Evolutionary conservation across 2,113 vertebrate genomes (phyloP).

Genomic region (Mellivora capensis): DNA sequence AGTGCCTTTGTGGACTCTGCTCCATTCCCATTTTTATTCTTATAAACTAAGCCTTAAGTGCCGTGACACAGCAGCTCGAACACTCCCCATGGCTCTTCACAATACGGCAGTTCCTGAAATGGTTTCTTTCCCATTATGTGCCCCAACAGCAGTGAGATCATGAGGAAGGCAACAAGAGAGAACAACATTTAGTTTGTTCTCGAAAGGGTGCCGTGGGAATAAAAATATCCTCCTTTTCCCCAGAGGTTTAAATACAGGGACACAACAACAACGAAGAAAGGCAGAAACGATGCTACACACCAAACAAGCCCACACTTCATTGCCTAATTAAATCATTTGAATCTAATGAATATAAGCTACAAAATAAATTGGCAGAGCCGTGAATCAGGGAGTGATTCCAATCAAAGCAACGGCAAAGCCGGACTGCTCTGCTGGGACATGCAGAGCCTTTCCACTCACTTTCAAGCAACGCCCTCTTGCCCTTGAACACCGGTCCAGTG

Average conservation of each 20-base stretch:
- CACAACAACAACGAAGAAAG: not conserved
- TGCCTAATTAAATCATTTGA: constrained; percentile 56
- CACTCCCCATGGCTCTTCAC: constrained; percentile 65
- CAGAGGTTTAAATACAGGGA: not conserved
- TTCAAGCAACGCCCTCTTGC: not conserved
- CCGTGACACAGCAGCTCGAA: constrained; percentile 37
- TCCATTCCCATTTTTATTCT: constrained; percentile 48
- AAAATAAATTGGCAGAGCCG: constrained; percentile 17
- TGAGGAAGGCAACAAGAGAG: constrained; percentile 43
- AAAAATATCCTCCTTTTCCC: constrained; percentile 21
- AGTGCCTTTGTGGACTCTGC: not conserved
- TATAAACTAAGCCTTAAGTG: constrained; percentile 54
- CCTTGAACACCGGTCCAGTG: not conserved
- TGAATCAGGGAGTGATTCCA: constrained; percentile 52
- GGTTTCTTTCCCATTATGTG: constrained; percentile 58
- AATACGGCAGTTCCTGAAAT: constrained; percentile 36
- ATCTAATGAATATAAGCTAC: constrained; percentile 56
- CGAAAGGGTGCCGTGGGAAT: constrained; percentile 63
- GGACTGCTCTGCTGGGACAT: not conserved
- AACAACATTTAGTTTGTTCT: constrained; percentile 71
- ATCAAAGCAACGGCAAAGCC: not conserved
- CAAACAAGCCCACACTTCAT: not conserved
- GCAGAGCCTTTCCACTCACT: not conserved
- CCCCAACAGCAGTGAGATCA: constrained; percentile 55
- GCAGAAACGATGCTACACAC: not conserved